Conservation (phyloP, 2,888 invertebrate species). For the Philhelius pedissequus region DNA sequence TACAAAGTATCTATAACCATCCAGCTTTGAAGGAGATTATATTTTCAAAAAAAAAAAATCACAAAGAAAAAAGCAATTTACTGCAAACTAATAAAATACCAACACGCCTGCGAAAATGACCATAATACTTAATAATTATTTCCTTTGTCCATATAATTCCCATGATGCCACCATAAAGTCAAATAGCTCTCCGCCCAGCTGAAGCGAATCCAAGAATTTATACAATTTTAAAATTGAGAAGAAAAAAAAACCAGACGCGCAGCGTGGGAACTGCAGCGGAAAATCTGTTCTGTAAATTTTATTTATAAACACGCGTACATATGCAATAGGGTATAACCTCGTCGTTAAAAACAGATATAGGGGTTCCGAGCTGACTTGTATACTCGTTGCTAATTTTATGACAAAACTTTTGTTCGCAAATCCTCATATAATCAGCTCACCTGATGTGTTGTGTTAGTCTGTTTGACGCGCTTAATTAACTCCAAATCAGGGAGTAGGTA, state of each 20-base stretch:
- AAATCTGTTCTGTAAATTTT: slow-evolving; percentile 7
- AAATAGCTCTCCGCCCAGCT: neutral
- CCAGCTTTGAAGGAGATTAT: no score
- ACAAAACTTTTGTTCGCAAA: slow-evolving; percentile 18
- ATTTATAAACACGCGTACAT: neutral
- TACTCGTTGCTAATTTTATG: neutral
- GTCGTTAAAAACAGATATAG: neutral
- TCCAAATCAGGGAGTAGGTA: slow-evolving; percentile 52
- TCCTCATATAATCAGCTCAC: slow-evolving; percentile 38
- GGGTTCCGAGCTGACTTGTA: no score
- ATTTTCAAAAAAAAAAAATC: neutral
- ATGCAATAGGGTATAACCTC: neutral
- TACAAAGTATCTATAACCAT: no score
- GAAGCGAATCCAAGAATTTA: slow-evolving; percentile 35
- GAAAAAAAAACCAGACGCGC: neutral
- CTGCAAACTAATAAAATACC: neutral
- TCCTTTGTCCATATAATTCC: slow-evolving; percentile 19
- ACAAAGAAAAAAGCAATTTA: neutral
- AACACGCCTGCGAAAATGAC: slow-evolving; percentile 3
- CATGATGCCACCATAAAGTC: slow-evolving; percentile 29
- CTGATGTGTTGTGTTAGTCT: neutral
- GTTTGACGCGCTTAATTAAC: slow-evolving; percentile 41
- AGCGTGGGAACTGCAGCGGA: slow-evolving; percentile 39
- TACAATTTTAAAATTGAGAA: neutral
- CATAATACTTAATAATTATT: neutral